These are phyloP conservation scores for Tonatia bakeri DNA, from an alignment of 2,113 vertebrate genomes.

Conservation along the genomic window DNA sequence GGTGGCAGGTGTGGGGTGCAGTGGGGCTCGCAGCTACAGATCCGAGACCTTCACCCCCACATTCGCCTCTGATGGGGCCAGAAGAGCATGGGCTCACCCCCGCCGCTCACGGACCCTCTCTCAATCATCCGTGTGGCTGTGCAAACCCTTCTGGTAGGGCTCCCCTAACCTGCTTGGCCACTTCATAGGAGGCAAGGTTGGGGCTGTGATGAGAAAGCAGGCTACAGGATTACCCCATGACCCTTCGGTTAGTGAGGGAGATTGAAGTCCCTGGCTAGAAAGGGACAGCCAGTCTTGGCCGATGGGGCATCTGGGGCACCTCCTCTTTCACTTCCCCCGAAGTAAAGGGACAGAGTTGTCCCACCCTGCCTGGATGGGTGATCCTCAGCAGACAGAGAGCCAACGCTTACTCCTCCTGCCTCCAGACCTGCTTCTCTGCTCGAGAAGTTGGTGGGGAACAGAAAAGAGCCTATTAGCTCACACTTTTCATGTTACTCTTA, in stretches of 20 bases:
- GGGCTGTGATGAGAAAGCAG: not conserved
- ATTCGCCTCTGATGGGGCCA: not conserved
- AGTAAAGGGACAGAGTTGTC: not conserved
- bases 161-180: too few species aligned
- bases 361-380: not conserved
- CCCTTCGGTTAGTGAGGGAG: not conserved
- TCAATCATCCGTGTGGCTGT: not conserved
- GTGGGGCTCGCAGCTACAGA: rapidly evolving
- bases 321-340: not conserved
- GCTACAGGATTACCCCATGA: not conserved
- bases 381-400: not conserved
- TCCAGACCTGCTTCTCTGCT: not conserved
- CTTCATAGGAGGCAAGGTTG: not conserved
- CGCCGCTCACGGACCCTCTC: not conserved
- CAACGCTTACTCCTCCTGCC: too few species aligned
- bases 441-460: not conserved
- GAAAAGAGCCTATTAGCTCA: not conserved
- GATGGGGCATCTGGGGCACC: too few species aligned
- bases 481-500: not conserved
- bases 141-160: not conserved
- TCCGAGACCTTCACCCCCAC: too few species aligned
- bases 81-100: not conserved
- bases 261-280: not conserved
- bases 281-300: not conserved
- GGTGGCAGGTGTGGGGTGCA: not conserved